Base-by-base conservation (phyloP, 2,797 vertebrate genomes). In the Pseudomugil gertrudae region DNA sequence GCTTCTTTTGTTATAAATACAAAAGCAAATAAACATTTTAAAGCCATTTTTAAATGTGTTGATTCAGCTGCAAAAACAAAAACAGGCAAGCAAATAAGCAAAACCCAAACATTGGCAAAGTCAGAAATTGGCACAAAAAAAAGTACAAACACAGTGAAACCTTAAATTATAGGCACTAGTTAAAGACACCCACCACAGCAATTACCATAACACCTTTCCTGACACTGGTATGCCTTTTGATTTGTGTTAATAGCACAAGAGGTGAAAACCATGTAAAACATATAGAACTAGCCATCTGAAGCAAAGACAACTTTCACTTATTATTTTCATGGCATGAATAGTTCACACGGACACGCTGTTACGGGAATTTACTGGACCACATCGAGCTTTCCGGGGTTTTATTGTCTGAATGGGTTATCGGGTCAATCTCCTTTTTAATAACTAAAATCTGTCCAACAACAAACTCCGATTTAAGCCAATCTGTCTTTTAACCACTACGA, bases 81-180 rank as follows among this genome's bases (percentile, higher is more conserved):
- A 43, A 43, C 76, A 87, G 75, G 73, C 92, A 94, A 95, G 93
- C 93, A 87, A 86, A 87, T 69, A 69, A 73, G 88, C 11, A 36
- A 43, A 27, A n/a, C 57, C 29, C 9, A 86, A 78, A 89, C 92
- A 93, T 78, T 92, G 92, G 94, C 93, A 94, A 95, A 94, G 92
- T 78, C 83, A 88, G 89, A 92, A 90, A 90, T 94, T 97, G 96
- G 96, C 97, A 98, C 93, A 79, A 89, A 89, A 84, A 36, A 83
- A 80, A 26, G n/a, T 81, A 76, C 33, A 93, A 93, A 92, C 91
- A 93, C 91, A 85, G 72, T 83, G 66, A 84, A 83, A 84, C 48
- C 74, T 91, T 91, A 96, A 98, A 96, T 97, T 94, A 97, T 96
- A 99, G 97, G 97, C 97, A 99, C 98, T 98, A 95, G 93, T 95